Evolutionary conservation across 1,140 invertebrate species (phyloP).

Genomic region (Ganaspis sp.): DNA sequence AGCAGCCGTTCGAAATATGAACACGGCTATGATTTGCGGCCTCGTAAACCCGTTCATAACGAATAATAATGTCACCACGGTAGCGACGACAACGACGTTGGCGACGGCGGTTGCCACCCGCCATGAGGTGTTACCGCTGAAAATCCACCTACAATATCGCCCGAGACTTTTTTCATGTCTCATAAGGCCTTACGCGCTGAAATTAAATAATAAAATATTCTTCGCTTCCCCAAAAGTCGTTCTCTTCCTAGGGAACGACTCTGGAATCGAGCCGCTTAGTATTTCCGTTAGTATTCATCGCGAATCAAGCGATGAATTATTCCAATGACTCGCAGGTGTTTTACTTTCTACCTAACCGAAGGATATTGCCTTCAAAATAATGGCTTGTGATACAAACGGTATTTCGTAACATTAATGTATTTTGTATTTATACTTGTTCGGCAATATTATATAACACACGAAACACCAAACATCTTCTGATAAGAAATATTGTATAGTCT

Average conservation of each 20-base stretch:
- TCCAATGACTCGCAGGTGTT: background rate
- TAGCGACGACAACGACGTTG: constrained; percentile 50
- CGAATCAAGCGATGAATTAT: constrained; percentile 1
- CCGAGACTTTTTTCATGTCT: constrained; percentile 73
- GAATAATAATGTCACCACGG: constrained; percentile 76
- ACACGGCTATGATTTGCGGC: constrained; percentile 76
- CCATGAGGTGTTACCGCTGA: constrained; percentile 51
- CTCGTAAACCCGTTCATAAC: constrained; percentile 77
- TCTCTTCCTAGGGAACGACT: background rate
- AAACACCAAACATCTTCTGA: too few species aligned
- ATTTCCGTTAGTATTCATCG: constrained; percentile 20
- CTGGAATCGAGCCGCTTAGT: constrained; percentile 26
- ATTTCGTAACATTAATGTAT: background rate
- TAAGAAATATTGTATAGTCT: too few species aligned
- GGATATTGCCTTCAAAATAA: background rate
- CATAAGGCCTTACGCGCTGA: constrained; percentile 69
- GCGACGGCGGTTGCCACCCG: constrained; percentile 39
- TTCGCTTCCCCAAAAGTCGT: constrained; percentile 27
- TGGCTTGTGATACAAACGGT: background rate
- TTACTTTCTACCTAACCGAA: background rate
- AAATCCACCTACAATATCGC: constrained; percentile 75
- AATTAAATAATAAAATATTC: constrained; percentile 77
- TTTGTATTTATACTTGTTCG: too few species aligned
- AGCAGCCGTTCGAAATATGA: constrained; percentile 75
- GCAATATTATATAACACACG: too few species aligned